Evolutionary conservation across 53 echinoderm and acorn worm genomes (phyloP), one percentile per base, ranked within the genome.

Genomic region (Holothuria scabra): DNA sequence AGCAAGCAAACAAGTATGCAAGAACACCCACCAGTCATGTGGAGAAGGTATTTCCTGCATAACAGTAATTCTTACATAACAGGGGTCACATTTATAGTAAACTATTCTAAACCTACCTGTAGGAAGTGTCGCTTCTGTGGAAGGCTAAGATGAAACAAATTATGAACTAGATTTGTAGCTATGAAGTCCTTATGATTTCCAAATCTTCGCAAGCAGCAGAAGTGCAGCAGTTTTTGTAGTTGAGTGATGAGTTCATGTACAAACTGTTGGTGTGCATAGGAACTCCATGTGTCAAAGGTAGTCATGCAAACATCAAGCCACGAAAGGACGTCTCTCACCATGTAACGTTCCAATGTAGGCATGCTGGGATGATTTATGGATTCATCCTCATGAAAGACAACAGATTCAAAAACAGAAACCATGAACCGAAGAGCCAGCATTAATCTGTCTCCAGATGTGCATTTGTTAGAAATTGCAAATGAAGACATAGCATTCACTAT

Each of bases 241-340:
- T 44, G 72, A 22, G 25, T 48, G 14, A 72, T 38, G 14, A 72
- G 16, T 72, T 72, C 23, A 1, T 72, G 72, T 6, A 72, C 46
- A 8, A 46, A 48, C 25, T 44, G 72, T 38, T 72, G 72, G 24
- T 46, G 22, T 44, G 12, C 48, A 46, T 35, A 72, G 4, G 72
- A 44, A 23, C 72, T 48, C 8, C 44, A 21, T 4, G 26, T 44
- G 72, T 72, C 44, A 44, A 72, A 24, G 21, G 52, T 18, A 8
- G 46, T 72, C 48, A 72, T 72, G 25, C 72, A 46, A 3, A 46
- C 72, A 44, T 72, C 72, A 25, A 72, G 25, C 69, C 69, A 69
- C 4, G n/a, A 23, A 9, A 69, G 2, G 6, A 69, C 69, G 38
- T 69, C 69, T 69, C 44, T 69, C n/a, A 69, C 37, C 69, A 69